Evolutionary conservation across 2,113 vertebrate genomes (phyloP).

Genomic region (Ellobius talpinus): DNA sequence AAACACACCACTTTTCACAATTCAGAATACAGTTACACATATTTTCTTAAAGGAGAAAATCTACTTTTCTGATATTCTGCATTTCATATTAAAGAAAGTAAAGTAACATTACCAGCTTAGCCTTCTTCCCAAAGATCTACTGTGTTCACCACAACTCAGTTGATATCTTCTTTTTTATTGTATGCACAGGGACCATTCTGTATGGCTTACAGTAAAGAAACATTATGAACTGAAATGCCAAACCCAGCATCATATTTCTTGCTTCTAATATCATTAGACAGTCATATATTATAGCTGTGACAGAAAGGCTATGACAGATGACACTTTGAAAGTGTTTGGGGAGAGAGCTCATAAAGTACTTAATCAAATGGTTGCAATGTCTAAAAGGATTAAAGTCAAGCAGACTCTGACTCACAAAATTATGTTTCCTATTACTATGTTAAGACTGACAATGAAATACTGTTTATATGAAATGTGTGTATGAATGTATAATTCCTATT

Average conservation of each 20-base stretch:
- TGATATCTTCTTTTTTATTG: constrained; percentile 53
- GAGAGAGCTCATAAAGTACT: constrained; percentile 74
- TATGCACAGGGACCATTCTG: background rate
- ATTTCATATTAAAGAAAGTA: constrained; percentile 1
- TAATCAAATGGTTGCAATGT: constrained; percentile 80
- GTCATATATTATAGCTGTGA: constrained; percentile 80
- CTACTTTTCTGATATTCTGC: background rate
- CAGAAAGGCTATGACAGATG: constrained; percentile 81
- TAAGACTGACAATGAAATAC: constrained; percentile 67
- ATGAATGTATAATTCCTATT: background rate
- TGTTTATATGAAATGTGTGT: constrained; percentile 23
- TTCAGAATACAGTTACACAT: background rate
- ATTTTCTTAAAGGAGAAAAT: background rate
- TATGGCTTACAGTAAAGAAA: constrained; percentile 72
- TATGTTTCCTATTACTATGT: constrained; percentile 77
- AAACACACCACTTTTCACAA: background rate
- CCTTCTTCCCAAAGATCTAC: background rate
- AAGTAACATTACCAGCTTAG: background rate
- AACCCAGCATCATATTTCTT: constrained; percentile 80
- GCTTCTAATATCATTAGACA: constrained; percentile 83
- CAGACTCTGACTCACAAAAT: constrained; percentile 76
- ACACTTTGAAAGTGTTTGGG: constrained; percentile 81
- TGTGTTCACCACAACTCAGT: too few relatives aligned
- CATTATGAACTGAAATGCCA: constrained; percentile 76
- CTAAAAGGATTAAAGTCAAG: constrained; percentile 84